A percentile compares a stretch with the other conserved stretches of the same genome.
Conservation (phyloP, 2,888 invertebrate species). For the Cheilosia grossa region DNA sequence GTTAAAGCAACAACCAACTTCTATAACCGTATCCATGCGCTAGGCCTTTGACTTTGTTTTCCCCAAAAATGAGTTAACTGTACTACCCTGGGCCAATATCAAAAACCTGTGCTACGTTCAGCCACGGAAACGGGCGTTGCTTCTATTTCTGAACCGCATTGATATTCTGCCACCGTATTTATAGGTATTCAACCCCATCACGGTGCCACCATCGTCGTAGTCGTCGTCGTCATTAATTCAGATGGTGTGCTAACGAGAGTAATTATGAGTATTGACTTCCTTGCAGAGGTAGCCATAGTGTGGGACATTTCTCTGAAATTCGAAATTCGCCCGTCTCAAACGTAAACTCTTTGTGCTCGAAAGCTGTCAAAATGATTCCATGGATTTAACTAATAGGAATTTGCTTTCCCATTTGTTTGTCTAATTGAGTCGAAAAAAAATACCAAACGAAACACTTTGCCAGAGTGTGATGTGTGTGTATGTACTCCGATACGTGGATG, state of each 20-base stretch:
- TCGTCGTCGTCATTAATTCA: conserved; percentile 21
- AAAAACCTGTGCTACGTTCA: not conserved
- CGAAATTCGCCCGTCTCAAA: not conserved
- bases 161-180: conserved; percentile 9
- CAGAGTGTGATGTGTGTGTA: not conserved
- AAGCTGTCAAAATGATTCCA: conserved; percentile 20
- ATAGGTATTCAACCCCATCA: conserved; percentile 18
- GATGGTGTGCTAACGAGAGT: conserved; percentile 45
- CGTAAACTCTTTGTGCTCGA: not conserved
- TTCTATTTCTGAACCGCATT: conserved; percentile 18
- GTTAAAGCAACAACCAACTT: conserved; percentile 1
- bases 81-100: not conserved
- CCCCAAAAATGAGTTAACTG: conserved; percentile 12
- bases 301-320: not conserved
- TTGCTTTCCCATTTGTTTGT: conserved; percentile 15
- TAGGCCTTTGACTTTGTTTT: not conserved
- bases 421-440: conserved; percentile 42
- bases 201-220: not conserved
- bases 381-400: conserved; percentile 32
- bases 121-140: not conserved
- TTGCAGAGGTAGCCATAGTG: not conserved
- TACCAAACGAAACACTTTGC: not conserved
- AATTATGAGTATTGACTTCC: conserved; percentile 44
- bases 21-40: not conserved
- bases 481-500: not conserved